Base-by-base conservation (phyloP, 2,888 invertebrate species). In the Heliconius hortense region DNA sequence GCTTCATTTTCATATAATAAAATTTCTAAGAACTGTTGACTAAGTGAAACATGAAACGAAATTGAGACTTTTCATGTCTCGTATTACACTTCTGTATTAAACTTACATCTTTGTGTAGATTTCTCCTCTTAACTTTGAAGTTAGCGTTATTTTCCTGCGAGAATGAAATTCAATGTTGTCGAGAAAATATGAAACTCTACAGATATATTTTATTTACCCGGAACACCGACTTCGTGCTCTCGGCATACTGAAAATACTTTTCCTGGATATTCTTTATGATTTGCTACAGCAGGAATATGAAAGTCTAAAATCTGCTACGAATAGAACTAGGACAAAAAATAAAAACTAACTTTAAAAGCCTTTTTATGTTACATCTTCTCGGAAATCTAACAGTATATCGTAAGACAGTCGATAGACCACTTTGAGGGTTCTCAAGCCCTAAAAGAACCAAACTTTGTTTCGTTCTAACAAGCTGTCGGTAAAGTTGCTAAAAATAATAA, bases 111-210 rank as follows among this genome's bases (percentile, higher is more conserved):
- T 69, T 72, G 56, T 72, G 60, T 68, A 64, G 75, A 68, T 68
- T 75, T 71, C 63, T 71, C 77, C 66, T 75, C 75, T 67, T 75
- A 72, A 76, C 77, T 74, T 72, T 64, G 62, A 59, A 68, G 73
- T 60, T 59, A 18, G 69, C 75, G 63, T 77, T 73, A 74, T 75
- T 77, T 77, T 76, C 73, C 77, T 35, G 31, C 68, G 28, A 80
- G 76, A 79, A 79, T 80, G 80, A 78, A 78, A 80, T 77, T 74
- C 75, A 71, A 76, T 68, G 77, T 74, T 78, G 75, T 75, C 75
- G 35, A 76, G 69, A 73, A 76, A 76, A 76, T 72, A 74, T 71
- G 63, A 69, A 78, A 72, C 69, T 72, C 56, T 28, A 56, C 75
- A 75, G 76, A 75, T 71, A 28, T 68, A 72, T 77, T 74, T 75